Conservation (phyloP, 2,888 invertebrate species). For the Pachydiplax longipennis region DNA sequence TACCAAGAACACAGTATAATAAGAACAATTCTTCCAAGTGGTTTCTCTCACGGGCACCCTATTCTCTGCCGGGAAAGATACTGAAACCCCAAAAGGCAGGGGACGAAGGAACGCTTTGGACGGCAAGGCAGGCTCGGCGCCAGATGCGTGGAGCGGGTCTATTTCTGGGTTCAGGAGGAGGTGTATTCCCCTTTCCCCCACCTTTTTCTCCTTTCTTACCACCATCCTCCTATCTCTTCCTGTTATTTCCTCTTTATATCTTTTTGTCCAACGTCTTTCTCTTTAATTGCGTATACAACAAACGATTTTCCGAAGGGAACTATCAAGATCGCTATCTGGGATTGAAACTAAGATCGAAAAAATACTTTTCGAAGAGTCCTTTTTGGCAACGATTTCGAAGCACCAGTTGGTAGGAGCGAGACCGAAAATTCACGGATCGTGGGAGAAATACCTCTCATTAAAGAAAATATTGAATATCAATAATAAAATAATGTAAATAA, state of each 20-base stretch:
- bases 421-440: background rate
- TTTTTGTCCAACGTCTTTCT: background rate
- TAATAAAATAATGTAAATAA: too few species aligned
- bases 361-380: background rate
- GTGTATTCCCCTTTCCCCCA: conserved; percentile 7
- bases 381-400: background rate
- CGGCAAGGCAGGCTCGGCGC: conserved; percentile 37
- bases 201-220: background rate
- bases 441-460: background rate
- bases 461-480: background rate
- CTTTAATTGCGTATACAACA: background rate
- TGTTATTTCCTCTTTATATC: background rate
- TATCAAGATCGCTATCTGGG: background rate
- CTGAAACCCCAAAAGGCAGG: conserved; percentile 44
- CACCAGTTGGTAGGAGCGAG: background rate
- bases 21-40: background rate
- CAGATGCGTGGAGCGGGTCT: conserved; percentile 42
- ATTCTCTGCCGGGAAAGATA: conserved; percentile 33
- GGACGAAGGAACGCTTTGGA: conserved; percentile 40
- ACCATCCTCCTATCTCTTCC: background rate
- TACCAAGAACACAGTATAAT: background rate
- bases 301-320: background rate
- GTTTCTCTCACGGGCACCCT: conserved; percentile 19
- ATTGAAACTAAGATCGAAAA: background rate
- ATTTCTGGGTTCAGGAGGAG: conserved; percentile 22